Percentiles rank a stretch among this genome's conserved stretches.
phyloP scores from a whole-genome alignment of 2,113 vertebrate genomes.

The Mesembrinibis cayennensis region DNA sequence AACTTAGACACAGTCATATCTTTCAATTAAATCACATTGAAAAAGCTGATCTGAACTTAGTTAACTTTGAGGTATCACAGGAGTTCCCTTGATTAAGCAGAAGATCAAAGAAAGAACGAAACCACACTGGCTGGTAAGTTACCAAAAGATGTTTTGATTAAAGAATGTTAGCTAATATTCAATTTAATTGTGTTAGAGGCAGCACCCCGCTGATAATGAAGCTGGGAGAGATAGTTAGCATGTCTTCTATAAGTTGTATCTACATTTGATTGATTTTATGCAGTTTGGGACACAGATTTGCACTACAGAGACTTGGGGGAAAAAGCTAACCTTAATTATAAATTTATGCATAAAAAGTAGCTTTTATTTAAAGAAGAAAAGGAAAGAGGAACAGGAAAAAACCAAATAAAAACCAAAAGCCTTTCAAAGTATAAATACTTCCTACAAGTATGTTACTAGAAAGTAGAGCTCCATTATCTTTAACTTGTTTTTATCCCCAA shows the following conservation, averaged over 20 bases:
- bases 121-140: background rate
- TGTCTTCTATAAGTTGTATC: background rate
- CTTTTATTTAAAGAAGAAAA: background rate
- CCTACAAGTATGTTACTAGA: background rate
- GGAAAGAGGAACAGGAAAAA: background rate
- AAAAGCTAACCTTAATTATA: background rate
- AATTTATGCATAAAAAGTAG: background rate
- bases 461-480: background rate
- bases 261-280: background rate
- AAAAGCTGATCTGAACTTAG: background rate
- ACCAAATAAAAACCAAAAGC: rapidly evolving
- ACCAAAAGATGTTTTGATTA: conserved; percentile 10
- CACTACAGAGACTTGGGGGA: background rate
- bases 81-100: conserved; percentile 5
- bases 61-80: background rate
- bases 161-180: background rate
- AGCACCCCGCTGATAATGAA: background rate
- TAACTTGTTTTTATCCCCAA: background rate
- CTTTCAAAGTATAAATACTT: background rate
- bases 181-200: background rate
- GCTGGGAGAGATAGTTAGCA: background rate
- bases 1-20: background rate
- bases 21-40: conserved; percentile 24
- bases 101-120: background rate
- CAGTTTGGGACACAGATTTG: background rate